Percentiles rank a stretch among this genome's conserved stretches.
phyloP scores from a whole-genome alignment of 2,888 invertebrate genomes.

The Lochmaea crataegi region DNA sequence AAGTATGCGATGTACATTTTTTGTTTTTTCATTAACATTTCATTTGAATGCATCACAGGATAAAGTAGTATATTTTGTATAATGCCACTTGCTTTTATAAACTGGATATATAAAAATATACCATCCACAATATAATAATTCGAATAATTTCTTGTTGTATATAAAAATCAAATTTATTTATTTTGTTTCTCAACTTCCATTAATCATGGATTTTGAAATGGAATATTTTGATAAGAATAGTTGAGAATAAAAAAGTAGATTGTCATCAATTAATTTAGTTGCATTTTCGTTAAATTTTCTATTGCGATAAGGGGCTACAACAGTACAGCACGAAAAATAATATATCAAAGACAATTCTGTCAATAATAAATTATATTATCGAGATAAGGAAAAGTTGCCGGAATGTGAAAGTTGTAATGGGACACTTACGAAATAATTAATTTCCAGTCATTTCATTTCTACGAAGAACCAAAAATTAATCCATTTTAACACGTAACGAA shows the following conservation, averaged over 20 bases:
- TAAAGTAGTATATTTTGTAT: neutral
- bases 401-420: too few relatives aligned
- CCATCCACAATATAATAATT: too few relatives aligned
- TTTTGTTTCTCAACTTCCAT: neutral
- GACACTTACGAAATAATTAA: too few relatives aligned
- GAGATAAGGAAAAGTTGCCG: too few relatives aligned
- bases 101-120: neutral
- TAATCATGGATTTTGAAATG: neutral
- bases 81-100: neutral
- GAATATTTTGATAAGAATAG: neutral
- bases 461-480: too few relatives aligned
- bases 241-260: neutral
- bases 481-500: too few relatives aligned
- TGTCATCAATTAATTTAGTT: neutral
- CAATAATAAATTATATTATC: too few relatives aligned
- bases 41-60: neutral
- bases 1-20: slow-evolving; percentile 1
- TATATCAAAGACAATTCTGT: too few relatives aligned
- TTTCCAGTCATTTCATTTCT: too few relatives aligned
- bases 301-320: neutral
- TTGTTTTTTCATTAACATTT: slow-evolving; percentile 6
- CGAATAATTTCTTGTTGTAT: neutral
- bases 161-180: neutral
- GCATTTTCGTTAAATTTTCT: neutral
- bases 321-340: too few relatives aligned